Conservation (phyloP, 2,888 invertebrate genomes). For the Metopia argyrocephala region DNA sequence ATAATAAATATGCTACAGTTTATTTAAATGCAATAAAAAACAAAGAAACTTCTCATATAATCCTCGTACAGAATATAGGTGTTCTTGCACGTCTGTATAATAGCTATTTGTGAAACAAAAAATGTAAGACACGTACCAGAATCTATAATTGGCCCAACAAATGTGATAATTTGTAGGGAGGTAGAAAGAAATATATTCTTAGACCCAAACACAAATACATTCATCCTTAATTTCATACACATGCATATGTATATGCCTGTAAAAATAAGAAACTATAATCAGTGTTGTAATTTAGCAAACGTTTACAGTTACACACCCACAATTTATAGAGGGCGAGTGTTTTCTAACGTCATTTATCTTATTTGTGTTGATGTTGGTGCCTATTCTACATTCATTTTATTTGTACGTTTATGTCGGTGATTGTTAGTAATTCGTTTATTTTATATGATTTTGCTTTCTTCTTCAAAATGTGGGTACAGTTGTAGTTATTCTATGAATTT, state of each 20-base stretch:
- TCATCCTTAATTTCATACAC: no score
- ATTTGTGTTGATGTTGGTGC: neutral
- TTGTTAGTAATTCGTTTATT: no score
- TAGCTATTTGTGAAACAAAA: neutral
- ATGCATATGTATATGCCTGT: no score
- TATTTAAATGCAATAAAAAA: neutral
- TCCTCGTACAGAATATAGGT: slow-evolving; percentile 14
- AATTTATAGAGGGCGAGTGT: neutral
- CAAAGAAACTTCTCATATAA: neutral
- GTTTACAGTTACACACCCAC: neutral
- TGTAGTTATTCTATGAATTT: no score
- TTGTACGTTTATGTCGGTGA: no score
- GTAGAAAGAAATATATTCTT: neutral
- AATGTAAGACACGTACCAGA: slow-evolving; percentile 13
- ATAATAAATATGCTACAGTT: neutral
- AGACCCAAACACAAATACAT: no score
- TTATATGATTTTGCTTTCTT: no score
- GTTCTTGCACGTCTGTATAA: neutral
- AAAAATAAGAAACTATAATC: neutral
- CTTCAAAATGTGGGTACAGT: no score
- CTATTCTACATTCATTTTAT: neutral
- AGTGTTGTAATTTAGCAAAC: neutral
- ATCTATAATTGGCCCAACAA: slow-evolving; percentile 35
- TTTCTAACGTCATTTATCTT: neutral
- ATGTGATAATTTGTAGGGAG: slow-evolving; percentile 40